A percentile compares a stretch with the other conserved stretches of the same genome.
Conservation (phyloP, 2,113 vertebrate genomes). For the human (Homo sapiens) region DNA sequence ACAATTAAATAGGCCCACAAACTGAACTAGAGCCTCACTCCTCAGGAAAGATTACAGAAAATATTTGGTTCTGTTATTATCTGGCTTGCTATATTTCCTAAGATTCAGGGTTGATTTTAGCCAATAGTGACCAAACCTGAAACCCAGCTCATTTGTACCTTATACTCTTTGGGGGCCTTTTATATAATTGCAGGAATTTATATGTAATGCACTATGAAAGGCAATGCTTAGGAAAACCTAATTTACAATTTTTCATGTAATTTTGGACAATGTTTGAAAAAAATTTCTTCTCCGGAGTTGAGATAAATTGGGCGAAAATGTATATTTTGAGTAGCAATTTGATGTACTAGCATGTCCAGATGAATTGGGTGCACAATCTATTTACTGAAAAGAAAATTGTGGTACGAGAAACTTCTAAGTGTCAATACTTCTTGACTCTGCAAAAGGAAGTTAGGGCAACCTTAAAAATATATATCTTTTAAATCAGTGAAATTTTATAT, state of each 20-base stretch:
- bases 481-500: constrained; percentile 25
- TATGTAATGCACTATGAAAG: neutral
- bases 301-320: neutral
- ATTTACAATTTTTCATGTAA: neutral
- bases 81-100: neutral
- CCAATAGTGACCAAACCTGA: neutral
- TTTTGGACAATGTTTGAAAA: neutral
- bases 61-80: neutral
- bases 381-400: constrained; percentile 22
- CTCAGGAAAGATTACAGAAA: neutral
- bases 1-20: neutral
- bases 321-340: neutral
- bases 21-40: neutral
- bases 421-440: neutral
- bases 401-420: neutral
- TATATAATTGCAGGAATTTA: neutral
- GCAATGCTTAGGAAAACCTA: neutral
- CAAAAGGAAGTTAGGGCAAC: neutral
- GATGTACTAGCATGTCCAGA: neutral
- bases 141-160: neutral
- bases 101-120: constrained; percentile 1
- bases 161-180: neutral
- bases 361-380: neutral
- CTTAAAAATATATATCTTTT: neutral
- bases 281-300: neutral